Conservation (phyloP, 30 jellyfish, hydroid and myxozoan genomes). For the Aurelia aurita region DNA sequence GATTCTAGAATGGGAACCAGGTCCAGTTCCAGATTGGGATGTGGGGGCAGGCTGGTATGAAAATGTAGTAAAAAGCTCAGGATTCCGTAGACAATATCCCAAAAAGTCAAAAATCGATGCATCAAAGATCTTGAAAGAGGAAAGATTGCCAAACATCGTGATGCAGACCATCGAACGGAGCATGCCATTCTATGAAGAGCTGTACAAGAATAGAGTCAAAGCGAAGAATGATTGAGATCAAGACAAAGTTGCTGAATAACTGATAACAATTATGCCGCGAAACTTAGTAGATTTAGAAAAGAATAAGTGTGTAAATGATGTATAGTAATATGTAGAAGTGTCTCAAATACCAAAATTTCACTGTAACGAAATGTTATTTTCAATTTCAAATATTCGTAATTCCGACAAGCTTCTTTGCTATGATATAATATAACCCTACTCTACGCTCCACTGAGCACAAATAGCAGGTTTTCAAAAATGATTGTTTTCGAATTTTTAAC, state of each 20-base stretch:
- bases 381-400: too few species aligned
- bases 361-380: too few species aligned
- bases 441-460: too few species aligned
- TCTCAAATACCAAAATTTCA: too few species aligned
- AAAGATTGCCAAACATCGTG: constrained; percentile 64
- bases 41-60: constrained; percentile 98
- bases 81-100: constrained; percentile 75
- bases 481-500: too few species aligned
- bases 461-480: too few species aligned
- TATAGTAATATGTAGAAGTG: too few species aligned
- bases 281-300: too few species aligned
- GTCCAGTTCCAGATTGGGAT: constrained; percentile 93
- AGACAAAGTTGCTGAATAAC: background rate
- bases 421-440: too few species aligned
- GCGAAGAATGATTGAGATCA: background rate
- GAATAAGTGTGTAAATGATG: too few species aligned
- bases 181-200: constrained; percentile 73
- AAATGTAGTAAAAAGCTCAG: constrained; percentile 89
- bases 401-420: too few species aligned
- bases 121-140: background rate
- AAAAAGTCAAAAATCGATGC: constrained; percentile 42
- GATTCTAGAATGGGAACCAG: constrained; percentile 96
- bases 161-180: constrained; percentile 71
- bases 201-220: constrained; percentile 50
- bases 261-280: too few species aligned